Conservation (phyloP, 30 jellyfish, hydroid and myxozoan genomes). For the Aurelia coerulea region DNA sequence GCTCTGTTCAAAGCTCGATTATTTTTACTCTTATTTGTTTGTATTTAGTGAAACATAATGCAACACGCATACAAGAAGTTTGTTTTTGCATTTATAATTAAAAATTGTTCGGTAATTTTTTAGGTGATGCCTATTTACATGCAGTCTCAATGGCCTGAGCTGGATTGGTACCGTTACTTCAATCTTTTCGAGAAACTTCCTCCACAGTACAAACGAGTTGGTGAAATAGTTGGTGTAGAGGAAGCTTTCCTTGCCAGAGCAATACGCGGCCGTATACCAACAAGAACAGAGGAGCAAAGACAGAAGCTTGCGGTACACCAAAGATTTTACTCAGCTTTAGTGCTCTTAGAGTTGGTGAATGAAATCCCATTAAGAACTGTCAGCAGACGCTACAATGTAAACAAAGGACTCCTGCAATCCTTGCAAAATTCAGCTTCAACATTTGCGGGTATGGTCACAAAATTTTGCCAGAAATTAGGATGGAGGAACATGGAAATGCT, state of each 20-base stretch:
- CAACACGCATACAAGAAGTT: too few relatives aligned
- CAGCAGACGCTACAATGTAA: conserved; percentile 81
- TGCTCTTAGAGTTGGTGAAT: conserved; percentile 88
- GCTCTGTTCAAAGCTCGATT: too few relatives aligned
- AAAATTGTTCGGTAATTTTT: too few relatives aligned
- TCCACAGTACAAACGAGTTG: conserved; percentile 86
- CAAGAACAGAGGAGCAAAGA: conserved; percentile 85
- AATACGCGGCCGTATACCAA: conserved; percentile 77
- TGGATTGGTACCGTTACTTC: conserved; percentile 90
- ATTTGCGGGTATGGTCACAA: conserved; percentile 99
- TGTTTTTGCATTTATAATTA: too few relatives aligned
- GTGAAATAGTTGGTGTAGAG: conserved; percentile 92
- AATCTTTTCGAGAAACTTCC: conserved; percentile 85
- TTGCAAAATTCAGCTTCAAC: conserved; percentile 93
- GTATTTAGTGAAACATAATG: too few relatives aligned
- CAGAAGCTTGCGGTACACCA: conserved; percentile 91
- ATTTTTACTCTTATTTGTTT: too few relatives aligned
- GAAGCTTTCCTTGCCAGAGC: conserved; percentile 92
- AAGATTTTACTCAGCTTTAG: conserved; percentile 91
- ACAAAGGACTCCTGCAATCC: conserved; percentile 92
- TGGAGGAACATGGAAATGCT: conserved; percentile 90
- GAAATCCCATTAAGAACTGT: conserved; percentile 88
- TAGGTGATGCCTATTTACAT: conserved; percentile 94
- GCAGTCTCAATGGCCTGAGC: conserved; percentile 94
- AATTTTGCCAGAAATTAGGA: conserved; percentile 96